Evolutionary conservation across 2,888 invertebrate species (phyloP), one percentile per base, ranked within the genome.

Genomic region (Branchellion lobata): DNA sequence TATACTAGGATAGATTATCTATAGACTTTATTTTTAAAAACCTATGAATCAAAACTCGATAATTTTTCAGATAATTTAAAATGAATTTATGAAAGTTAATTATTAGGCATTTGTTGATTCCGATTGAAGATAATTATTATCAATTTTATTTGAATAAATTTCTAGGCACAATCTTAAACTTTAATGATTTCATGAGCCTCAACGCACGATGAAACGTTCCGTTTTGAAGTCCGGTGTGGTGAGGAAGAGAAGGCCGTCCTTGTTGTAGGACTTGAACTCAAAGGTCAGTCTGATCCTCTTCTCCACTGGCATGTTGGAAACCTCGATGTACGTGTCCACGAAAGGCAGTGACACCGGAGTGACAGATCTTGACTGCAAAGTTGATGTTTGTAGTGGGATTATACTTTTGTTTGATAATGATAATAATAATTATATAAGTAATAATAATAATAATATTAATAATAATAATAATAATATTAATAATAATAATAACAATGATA

Each of bases 261-360:
- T 83, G 80, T 87, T 86, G 79, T 86, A 86, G 1, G 86, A 86
- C 5, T 87, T 82, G 84, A 87, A 87, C 40, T 86, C 85, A 78
- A 87, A 84, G 27, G 81, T 74, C 11, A 85, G 84, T n/a, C 84
- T 81, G 3, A 86, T 81, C n/a, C 84, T 82, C 29, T 82, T 80
- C 21, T 84, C 83, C 21, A 83, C 68, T 0, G 80, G 57, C 0
- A 83, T 80, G 0, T 83, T 80, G 11, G 74, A 76, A 0, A 86
- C 57, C 31, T 83, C 81, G 21, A 87, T 81, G 78, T 85, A 84
- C 0, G 87, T 85, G 40, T 85, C 85, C 69, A 84, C 81, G 0
- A 84, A 84, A 0, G 85, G 85, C 82, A 87, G 87, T 1, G 83
- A 82, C 24, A 79, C 80, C 1, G 83, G 83, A 8, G 81, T 71